Evolutionary conservation across 2,797 vertebrate genomes (phyloP), one percentile per base, ranked within the genome.

Genomic region (Buphagus erythrorhynchus): DNA sequence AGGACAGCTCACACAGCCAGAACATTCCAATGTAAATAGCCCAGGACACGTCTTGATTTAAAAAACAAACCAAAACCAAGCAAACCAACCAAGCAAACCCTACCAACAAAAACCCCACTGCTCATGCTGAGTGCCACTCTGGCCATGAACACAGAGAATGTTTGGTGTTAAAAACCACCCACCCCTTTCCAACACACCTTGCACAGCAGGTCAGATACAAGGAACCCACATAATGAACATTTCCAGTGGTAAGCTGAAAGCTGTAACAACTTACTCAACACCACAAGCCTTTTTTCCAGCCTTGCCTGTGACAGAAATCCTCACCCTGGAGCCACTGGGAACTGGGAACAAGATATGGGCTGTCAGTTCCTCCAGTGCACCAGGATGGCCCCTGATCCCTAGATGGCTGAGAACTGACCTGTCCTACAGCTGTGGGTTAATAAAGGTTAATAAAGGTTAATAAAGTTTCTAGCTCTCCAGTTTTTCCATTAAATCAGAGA

Each of bases 121-220:
- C 14, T 80, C 38, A 6, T 0, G 0, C 4, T 7, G 69, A 63
- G 14, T 76, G 54, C 40, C 48, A 21, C 26, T 52, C 17, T 1
- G 25, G 33, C 45, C 33, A 68, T 0, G 2, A 74, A 58, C 1
- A 1, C n/a, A 55, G 31, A 65, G 29, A 4, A 28, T 19, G 6
- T 22, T 43, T 33, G 51, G 38, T 20, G 9, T 14, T 19, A 42
- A 0, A 12, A 74, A 25, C 49, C 62, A 76, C 1, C 9, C 11
- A 48, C 3, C 18, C 22, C 69, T 76, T 81, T 16, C 45, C 29
- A 40, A 10, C 6, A 42, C 7, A 3, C 22, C 35, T 35, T 28
- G 21, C 28, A 40, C 13, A 67, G 9, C 6, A 54, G 54, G 35
- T 25, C 35, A n/a, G 14, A 9, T 5, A 11, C 3, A 45, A 31